phyloP scores from a whole-genome alignment of 2,113 vertebrate species.

The Gulo gulo region DNA sequence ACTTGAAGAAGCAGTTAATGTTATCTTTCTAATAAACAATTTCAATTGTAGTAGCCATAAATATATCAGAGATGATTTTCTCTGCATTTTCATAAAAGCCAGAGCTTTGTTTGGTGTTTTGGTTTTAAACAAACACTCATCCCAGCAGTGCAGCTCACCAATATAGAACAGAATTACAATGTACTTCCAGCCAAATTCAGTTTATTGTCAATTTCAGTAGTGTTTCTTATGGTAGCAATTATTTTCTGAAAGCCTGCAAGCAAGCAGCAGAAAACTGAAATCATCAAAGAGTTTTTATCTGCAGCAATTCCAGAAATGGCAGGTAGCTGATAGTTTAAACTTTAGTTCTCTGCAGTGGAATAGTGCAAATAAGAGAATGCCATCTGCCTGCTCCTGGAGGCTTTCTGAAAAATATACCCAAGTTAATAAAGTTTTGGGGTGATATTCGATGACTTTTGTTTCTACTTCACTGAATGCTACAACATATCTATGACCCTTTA shows the following conservation, averaged over 20 bases:
- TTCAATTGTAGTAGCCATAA: conserved; percentile 69
- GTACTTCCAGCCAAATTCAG: conserved; percentile 86
- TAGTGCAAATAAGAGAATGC: conserved; percentile 82
- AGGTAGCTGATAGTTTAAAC: conserved; percentile 87
- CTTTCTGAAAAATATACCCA: conserved; percentile 78
- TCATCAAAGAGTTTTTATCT: conserved; percentile 88
- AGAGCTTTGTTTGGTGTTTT: conserved; percentile 78
- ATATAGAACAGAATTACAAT: conserved; percentile 87
- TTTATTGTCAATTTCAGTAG: conserved; percentile 87
- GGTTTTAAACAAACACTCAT: conserved; percentile 85
- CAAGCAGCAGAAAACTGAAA: conserved; percentile 86
- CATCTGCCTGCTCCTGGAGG: conserved; percentile 83
- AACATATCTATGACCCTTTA: background rate
- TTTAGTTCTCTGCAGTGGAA: conserved; percentile 83
- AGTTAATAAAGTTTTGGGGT: conserved; percentile 74
- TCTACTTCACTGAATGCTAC: background rate
- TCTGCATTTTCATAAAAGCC: conserved; percentile 79
- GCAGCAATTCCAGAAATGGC: conserved; percentile 87
- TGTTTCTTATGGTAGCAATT: conserved; percentile 87
- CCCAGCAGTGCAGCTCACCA: conserved; percentile 82
- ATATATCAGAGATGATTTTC: conserved; percentile 78
- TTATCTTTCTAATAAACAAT: conserved; percentile 82
- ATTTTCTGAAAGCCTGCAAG: conserved; percentile 87
- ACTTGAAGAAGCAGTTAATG: conserved; percentile 71
- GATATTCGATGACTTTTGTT: conserved; percentile 62